Evolutionary conservation across 2,888 invertebrate genomes (phyloP), one percentile per base, ranked within the genome.

Genomic region (Meiosimyza decipiens): DNA sequence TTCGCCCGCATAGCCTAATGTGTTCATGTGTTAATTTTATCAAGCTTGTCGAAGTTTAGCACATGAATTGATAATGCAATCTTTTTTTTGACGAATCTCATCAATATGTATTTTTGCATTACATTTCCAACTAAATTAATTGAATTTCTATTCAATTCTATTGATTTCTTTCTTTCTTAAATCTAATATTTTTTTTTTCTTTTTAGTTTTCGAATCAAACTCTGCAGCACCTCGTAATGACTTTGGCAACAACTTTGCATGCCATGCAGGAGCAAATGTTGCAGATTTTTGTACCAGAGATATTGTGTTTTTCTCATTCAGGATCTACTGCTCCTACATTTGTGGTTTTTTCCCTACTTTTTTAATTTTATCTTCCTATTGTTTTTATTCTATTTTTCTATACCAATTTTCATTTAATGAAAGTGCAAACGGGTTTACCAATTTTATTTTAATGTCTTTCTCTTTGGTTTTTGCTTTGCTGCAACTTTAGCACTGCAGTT

Each of bases 381-480:
- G 71, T 57, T 15, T 55, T 52, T 33, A 33, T 22, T n/a, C 13
- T 0, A 4, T 18, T 16, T 40, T 40, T 40, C 40, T 9, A 40
- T 40, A 40, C 6, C 55, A 22, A 54, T 59, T 65, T 49, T 40
- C 63, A 50, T 71, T 73, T 73, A 73, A 73, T 70, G 73, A 73
- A 60, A 57, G 60, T 70, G 66, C 73, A 70, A 73, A 73, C 70
- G 70, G 70, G 64, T 70, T 73, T 16, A 65, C 70, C 73, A 59
- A 73, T 70, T 73, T 70, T 60, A 70, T 70, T 73, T 73, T 70
- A 73, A 70, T 73, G 60, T 73, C 63, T 64, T 62, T 64, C 59
- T 50, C 62, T 57, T 15, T 75, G 69, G 55, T 71, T 60, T 73
- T 52, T 72, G 75, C 78, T 75, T 65, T 64, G 73, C 68, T 77